Percentiles rank a stretch among this genome's conserved stretches.
phyloP scores from a whole-genome alignment of 2,797 vertebrate species.

The Propithecus deckenii region DNA sequence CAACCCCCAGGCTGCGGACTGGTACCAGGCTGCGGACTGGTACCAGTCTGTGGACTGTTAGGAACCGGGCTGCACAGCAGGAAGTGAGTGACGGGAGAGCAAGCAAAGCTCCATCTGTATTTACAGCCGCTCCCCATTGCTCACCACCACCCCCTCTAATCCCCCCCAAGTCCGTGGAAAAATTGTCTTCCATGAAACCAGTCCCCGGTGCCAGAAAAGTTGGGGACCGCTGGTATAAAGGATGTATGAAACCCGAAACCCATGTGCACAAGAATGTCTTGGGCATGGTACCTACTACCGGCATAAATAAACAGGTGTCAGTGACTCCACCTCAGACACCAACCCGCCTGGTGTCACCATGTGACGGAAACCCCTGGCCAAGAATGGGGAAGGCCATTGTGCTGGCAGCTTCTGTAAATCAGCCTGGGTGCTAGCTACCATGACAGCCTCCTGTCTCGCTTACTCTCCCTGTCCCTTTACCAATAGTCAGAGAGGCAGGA shows the following conservation, averaged over 20 bases:
- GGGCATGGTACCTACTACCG: background rate
- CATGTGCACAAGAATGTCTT: background rate
- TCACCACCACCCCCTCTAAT: no score
- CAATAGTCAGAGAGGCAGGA: background rate
- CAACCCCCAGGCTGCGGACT: no score
- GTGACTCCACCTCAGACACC: rapidly evolving
- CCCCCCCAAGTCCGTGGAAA: no score
- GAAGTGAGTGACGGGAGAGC: no score
- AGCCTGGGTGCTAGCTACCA: background rate
- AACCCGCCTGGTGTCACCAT: rapidly evolving
- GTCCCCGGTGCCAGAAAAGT: no score
- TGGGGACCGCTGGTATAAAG: background rate
- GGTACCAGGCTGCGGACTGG: no score
- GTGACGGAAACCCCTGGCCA: background rate
- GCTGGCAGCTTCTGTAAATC: background rate
- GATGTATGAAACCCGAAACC: background rate
- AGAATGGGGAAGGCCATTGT: background rate
- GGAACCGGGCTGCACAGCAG: no score
- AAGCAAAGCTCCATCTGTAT: no score
- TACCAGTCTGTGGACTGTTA: no score
- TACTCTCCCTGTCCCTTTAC: background rate
- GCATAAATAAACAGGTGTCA: background rate
- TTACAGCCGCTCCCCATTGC: no score
- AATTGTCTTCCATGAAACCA: no score
- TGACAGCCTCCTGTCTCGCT: background rate